These are phyloP conservation scores for Mythimna impura DNA, from an alignment of 2,888 invertebrate species.

Conservation along the genomic window DNA sequence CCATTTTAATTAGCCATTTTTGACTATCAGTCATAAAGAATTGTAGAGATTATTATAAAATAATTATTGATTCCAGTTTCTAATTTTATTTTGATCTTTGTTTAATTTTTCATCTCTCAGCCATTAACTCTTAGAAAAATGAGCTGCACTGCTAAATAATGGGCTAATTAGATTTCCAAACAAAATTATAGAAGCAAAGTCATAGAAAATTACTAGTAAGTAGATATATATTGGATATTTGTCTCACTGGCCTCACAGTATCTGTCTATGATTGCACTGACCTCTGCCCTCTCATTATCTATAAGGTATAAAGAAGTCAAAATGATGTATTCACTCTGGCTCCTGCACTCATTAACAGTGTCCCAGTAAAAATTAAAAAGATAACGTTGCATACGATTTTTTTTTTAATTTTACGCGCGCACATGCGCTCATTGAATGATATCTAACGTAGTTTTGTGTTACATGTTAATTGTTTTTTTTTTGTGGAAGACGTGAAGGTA, in stretches of 20 bases:
- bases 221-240: slow-evolving; percentile 79
- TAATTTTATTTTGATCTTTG: too few relatives aligned
- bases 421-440: slow-evolving; percentile 53
- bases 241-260: slow-evolving; percentile 80
- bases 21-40: too few relatives aligned
- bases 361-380: slow-evolving; percentile 68
- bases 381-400: slow-evolving; percentile 56
- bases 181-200: slow-evolving; percentile 50
- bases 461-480: slow-evolving; percentile 34
- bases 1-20: too few relatives aligned
- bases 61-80: too few relatives aligned
- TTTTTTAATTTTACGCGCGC: slow-evolving; percentile 33
- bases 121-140: background rate
- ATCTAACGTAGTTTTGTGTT: slow-evolving; percentile 37
- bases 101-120: too few relatives aligned
- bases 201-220: slow-evolving; percentile 67
- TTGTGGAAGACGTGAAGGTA: slow-evolving; percentile 56
- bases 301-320: slow-evolving; percentile 86
- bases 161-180: slow-evolving; percentile 22
- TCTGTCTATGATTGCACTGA: slow-evolving; percentile 87
- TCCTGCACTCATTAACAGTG: slow-evolving; percentile 72
- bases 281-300: slow-evolving; percentile 85
- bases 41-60: too few relatives aligned
- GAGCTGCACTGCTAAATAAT: background rate
- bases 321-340: slow-evolving; percentile 80